Evolutionary conservation across 2,888 invertebrate genomes (phyloP).

Genomic region (Syritta pipiens): DNA sequence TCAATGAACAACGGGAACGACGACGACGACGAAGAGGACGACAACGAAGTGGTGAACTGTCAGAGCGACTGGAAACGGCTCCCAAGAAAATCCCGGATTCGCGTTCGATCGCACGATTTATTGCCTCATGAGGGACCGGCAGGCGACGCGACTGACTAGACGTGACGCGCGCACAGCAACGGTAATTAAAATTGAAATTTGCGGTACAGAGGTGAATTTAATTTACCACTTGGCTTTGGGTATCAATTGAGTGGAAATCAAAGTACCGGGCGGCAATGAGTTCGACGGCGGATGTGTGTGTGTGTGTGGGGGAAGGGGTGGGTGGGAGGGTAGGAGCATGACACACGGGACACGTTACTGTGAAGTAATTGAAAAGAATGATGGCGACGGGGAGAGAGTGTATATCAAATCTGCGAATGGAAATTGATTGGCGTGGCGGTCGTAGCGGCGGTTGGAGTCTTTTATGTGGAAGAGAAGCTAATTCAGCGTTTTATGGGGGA

Average conservation of each 20-base stretch:
- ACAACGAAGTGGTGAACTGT: conserved; percentile 56
- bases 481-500: too few relatives aligned
- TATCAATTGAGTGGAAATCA: conserved; percentile 59
- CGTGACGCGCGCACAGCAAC: conserved; percentile 57
- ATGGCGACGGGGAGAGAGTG: too few relatives aligned
- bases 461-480: too few relatives aligned
- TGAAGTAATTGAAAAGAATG: conserved; percentile 37
- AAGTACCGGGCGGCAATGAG: conserved; percentile 30
- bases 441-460: too few relatives aligned
- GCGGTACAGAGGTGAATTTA: conserved; percentile 63
- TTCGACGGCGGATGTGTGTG: too few relatives aligned
- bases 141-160: conserved; percentile 12
- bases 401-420: conserved; percentile 46
- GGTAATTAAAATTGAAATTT: conserved; percentile 66
- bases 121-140: conserved; percentile 4
- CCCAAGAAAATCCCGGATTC: conserved; percentile 54
- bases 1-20: conserved; percentile 46
- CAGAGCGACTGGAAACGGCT: conserved; percentile 43
- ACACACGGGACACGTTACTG: not conserved
- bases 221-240: conserved; percentile 64
- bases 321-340: too few relatives aligned
- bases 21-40: too few relatives aligned
- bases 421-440: conserved; percentile 42
- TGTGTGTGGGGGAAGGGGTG: too few relatives aligned
- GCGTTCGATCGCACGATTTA: conserved; percentile 59